Conservation (phyloP, 2,888 invertebrate genomes). For the Geophilus truncorum region DNA sequence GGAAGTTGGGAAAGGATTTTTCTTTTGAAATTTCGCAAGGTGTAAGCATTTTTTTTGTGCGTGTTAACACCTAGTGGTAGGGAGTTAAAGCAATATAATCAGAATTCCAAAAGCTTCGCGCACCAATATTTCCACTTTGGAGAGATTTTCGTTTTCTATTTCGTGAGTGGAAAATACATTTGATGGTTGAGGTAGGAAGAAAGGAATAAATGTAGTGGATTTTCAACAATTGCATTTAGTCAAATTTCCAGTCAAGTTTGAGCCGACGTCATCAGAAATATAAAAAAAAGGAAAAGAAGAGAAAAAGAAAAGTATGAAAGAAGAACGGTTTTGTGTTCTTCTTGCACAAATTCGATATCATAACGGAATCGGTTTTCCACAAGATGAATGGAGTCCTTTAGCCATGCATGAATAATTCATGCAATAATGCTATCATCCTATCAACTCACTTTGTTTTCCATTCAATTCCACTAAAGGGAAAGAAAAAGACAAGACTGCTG, state of each 20-base stretch:
- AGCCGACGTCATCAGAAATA: neutral
- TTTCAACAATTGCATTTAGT: neutral
- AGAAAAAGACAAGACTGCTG: neutral
- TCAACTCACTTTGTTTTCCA: neutral
- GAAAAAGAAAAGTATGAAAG: too few relatives aligned
- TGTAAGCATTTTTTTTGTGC: too few relatives aligned
- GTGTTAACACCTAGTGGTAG: too few relatives aligned
- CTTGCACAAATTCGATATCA: neutral
- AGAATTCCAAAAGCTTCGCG: too few relatives aligned
- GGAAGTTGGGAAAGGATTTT: too few relatives aligned
- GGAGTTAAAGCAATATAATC: too few relatives aligned
- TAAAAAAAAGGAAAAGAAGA: neutral
- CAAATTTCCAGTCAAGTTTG: neutral
- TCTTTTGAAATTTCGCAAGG: too few relatives aligned
- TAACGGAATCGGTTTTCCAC: neutral
- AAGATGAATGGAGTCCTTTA: neutral
- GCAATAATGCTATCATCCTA: neutral
- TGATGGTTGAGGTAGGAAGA: neutral
- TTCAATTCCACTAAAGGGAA: neutral
- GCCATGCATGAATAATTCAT: neutral
- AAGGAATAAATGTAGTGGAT: neutral
- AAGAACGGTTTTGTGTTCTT: neutral
- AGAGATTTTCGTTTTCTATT: neutral
- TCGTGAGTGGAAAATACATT: too few relatives aligned
- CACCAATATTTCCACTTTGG: too few relatives aligned